These are phyloP conservation scores for Copidosoma aretas DNA, from an alignment of 2,888 invertebrate species.

Conservation along the genomic window DNA sequence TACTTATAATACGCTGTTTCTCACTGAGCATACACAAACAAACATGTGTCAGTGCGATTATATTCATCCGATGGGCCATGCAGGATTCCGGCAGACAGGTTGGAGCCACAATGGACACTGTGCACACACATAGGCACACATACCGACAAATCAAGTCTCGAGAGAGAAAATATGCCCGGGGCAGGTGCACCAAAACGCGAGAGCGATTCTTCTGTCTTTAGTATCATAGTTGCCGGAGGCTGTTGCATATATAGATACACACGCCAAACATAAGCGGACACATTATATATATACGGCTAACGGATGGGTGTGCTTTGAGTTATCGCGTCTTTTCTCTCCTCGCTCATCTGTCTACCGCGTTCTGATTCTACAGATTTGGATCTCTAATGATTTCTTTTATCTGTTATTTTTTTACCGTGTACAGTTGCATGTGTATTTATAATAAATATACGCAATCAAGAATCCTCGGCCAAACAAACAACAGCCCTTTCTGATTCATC, in stretches of 20 bases:
- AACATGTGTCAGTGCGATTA: no score
- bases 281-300: no score
- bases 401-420: not conserved
- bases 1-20: no score
- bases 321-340: constrained; percentile 57
- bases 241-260: no score
- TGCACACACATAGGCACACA: constrained; percentile 54
- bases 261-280: no score
- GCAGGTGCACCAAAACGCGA: not conserved
- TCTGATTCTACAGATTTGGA: not conserved
- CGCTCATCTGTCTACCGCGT: constrained; percentile 36
- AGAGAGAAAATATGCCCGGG: constrained; percentile 2
- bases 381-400: constrained; percentile 1
- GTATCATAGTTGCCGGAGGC: no score
- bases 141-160: constrained; percentile 48
- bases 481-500: not conserved
- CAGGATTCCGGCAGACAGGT: constrained; percentile 59
- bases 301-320: constrained; percentile 53
- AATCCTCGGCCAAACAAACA: constrained; percentile 1
- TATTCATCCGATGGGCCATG: constrained; percentile 50
- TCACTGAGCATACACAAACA: no score
- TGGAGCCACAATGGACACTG: constrained; percentile 51
- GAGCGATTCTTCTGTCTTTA: no score
- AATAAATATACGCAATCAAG: no score
- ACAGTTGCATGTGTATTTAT: not conserved